Evolutionary conservation across 2,888 invertebrate genomes (phyloP).

Genomic region (Lithosia quadra): DNA sequence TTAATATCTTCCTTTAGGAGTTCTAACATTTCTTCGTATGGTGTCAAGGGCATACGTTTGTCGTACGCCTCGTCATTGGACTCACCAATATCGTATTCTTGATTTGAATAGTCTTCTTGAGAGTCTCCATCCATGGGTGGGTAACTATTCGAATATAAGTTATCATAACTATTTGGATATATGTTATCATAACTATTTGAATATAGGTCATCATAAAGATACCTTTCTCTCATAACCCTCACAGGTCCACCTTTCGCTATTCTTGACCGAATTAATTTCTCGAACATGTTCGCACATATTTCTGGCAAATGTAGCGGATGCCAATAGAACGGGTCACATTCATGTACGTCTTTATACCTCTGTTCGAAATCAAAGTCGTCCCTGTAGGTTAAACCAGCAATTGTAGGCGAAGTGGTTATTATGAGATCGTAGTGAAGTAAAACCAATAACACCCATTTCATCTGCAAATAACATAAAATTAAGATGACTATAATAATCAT

Average conservation of each 20-base stretch:
- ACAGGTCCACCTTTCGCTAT: conserved; percentile 53
- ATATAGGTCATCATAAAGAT: not conserved
- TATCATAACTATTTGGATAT: not conserved
- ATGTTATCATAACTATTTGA: not conserved
- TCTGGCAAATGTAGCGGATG: conserved; percentile 77
- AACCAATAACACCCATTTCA: conserved; percentile 40
- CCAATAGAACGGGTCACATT: conserved; percentile 78
- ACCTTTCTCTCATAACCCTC: conserved; percentile 53
- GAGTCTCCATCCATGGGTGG: not conserved
- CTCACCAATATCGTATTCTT: not conserved
- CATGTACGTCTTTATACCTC: conserved; percentile 67
- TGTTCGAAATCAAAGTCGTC: conserved; percentile 75
- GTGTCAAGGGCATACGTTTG: conserved; percentile 28
- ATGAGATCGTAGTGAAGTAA: conserved; percentile 40
- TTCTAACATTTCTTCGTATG: conserved; percentile 66
- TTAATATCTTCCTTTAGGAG: conserved; percentile 64
- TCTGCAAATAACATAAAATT: conserved; percentile 45
- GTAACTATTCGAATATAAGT: not conserved
- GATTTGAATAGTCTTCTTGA: not conserved
- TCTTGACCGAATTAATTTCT: conserved; percentile 63
- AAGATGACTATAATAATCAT: not conserved
- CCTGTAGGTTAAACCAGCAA: conserved; percentile 76
- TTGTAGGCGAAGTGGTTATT: conserved; percentile 57
- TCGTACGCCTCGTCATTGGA: conserved; percentile 8
- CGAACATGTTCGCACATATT: conserved; percentile 69